Evolutionary conservation across 2,113 vertebrate species (phyloP), one percentile per base, ranked within the genome.

Genomic region (Octodon degus): DNA sequence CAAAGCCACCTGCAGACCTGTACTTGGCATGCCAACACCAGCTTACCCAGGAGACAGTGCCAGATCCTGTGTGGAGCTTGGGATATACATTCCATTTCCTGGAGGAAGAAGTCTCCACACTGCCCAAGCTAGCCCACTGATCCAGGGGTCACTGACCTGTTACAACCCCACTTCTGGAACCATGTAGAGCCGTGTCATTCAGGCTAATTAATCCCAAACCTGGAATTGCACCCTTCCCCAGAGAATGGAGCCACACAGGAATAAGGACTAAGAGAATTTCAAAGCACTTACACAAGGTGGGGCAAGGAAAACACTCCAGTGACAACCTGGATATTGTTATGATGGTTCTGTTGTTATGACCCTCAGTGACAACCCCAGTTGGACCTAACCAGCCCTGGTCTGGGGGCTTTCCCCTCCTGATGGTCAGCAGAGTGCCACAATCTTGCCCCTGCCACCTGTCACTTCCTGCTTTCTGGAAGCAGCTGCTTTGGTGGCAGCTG

Each of bases 321-420:
- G 40, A 10, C 4, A 6, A 1, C 0, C 0, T 20, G 20, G 14
- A 16, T 16, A 1, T 24, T 10, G 30, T 2, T 7, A 24, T 2
- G 11, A 30, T 1, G 14, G 30, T 14, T 22, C 7, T 7, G 14
- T 14, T 5, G 17, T 60, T 4, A 27, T 4, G 1, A 55, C 32
- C 65, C 20, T 53, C 32, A 24, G 14, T 55, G 32, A 2, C 10
- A 3, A 4, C n/a, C 50, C 58, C 40, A 16, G 10, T 53, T 27
- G n/a, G 43, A 32, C n/a, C 81, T 32, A 9, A 0, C 5, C 0
- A 70, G 17, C 47, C 34, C 34, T 1, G 0, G 17, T 2, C 72
- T 55, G 4, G 14, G 72, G 79, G 32, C n/a, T 50, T 65, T 1
- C n/a, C 37, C 77, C 63, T n/a, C 27, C n/a, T 11, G 13, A 14